A percentile compares a stretch with the other conserved stretches of the same genome.
phyloP scores from a whole-genome alignment of 2,888 invertebrate genomes.

The Megaustenia siamemsis region DNA sequence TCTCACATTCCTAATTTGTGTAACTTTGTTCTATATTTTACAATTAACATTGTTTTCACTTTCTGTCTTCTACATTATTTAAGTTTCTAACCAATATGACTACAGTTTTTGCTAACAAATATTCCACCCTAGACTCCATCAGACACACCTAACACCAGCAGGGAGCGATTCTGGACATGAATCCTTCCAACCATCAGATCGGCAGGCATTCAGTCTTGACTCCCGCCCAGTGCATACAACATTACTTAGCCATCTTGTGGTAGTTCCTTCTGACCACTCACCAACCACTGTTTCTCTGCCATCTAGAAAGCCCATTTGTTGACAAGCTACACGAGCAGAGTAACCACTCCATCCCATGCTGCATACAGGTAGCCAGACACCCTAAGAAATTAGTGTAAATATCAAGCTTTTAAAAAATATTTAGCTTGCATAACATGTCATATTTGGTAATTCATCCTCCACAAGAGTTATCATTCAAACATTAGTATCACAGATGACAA shows the following conservation, averaged over 20 bases:
- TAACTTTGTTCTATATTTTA: too few relatives aligned
- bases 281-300: slow-evolving; percentile 57
- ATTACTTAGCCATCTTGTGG: slow-evolving; percentile 63
- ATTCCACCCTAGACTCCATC: slow-evolving; percentile 38
- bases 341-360: slow-evolving; percentile 66
- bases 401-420: too few relatives aligned
- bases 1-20: too few relatives aligned
- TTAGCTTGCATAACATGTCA: too few relatives aligned
- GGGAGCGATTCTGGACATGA: slow-evolving; percentile 33
- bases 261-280: slow-evolving; percentile 42
- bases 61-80: too few relatives aligned
- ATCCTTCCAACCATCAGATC: slow-evolving; percentile 49
- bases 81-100: too few relatives aligned
- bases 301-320: slow-evolving; percentile 67
- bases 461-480: too few relatives aligned
- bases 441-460: too few relatives aligned
- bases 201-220: slow-evolving; percentile 63
- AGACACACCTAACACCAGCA: slow-evolving; percentile 58
- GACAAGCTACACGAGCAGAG: slow-evolving; percentile 69
- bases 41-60: too few relatives aligned
- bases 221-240: slow-evolving; percentile 63
- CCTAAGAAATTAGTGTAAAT: too few relatives aligned
- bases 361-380: slow-evolving; percentile 68
- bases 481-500: too few relatives aligned
- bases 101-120: too few relatives aligned